phyloP scores from a whole-genome alignment of 2,888 invertebrate species.

The Agriotes lineatus region DNA sequence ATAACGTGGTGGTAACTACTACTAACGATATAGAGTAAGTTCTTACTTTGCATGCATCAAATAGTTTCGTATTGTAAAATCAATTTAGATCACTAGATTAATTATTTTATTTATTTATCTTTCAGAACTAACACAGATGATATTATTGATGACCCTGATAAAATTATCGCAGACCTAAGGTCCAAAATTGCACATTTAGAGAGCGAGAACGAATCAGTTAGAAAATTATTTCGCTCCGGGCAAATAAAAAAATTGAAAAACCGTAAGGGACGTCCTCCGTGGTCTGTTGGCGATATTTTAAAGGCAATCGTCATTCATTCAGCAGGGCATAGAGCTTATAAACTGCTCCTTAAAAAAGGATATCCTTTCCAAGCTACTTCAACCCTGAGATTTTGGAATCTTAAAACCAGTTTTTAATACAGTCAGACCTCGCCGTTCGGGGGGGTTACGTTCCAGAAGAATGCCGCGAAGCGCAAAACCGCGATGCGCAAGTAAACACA shows the following conservation, averaged over 20 bases:
- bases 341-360: not conserved
- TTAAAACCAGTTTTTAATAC: too few species aligned
- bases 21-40: not conserved
- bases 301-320: constrained; percentile 5
- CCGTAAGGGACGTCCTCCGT: too few species aligned
- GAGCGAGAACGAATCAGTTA: not conserved
- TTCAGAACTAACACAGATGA: not conserved
- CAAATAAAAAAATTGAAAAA: too few species aligned
- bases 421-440: too few species aligned
- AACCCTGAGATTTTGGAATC: not conserved
- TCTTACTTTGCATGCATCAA: too few species aligned
- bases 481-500: too few species aligned
- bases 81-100: not conserved
- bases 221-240: not conserved
- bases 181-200: not conserved
- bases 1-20: not conserved
- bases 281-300: not conserved
- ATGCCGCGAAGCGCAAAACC: too few species aligned
- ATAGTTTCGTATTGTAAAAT: not conserved
- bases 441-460: too few species aligned
- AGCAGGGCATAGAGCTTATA: too few species aligned
- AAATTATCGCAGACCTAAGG: not conserved
- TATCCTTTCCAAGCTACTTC: not conserved
- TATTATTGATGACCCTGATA: not conserved
- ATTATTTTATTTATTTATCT: not conserved